Base-by-base conservation (phyloP, 2,797 vertebrate genomes). In the Scleropages formosus region DNA sequence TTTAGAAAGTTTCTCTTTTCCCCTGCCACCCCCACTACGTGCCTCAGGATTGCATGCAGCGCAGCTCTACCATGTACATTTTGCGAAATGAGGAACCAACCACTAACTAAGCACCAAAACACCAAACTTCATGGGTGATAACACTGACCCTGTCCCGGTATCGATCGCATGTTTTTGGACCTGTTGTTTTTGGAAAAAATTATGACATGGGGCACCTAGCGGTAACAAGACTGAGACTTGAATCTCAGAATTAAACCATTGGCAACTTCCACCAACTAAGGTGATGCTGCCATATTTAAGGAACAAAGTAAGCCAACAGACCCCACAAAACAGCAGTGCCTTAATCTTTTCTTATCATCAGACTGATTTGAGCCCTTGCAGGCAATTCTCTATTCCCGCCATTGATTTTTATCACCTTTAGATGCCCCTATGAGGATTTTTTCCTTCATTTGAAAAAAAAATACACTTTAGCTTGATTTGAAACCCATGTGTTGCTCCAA, bases 271-370 rank as follows among this genome's bases (percentile, higher is more conserved):
- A 77, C 83, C 83, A 83, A 80, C 81, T 77, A 78, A 79, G 77
- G 86, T 86, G 83, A 85, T 81, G 75, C 71, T 82, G 82, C 88
- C 85, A 88, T 88, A 88, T 86, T 88, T 87, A 71, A 73, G 66
- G 77, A 27, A 51, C 61, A 56, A 59, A 69, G 53, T n/a, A 79
- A 24, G 74, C 26, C 74, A 66, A 75, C 62, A 84, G 79, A 87
- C 85, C 85, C 85, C 88, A 88, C 86, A 89, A 88, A 87, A 84
- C 79, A 86, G 82, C 81, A 79, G 87, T 84, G 77, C 82, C 91
- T 94, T 92, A 90, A 93, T 94, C 93, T 92, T 90, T 81, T 78
- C 89, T 91, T 93, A 94, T 95, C 94, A 93, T 59, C 69, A 83
- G 85, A 91, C 89, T 90, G 86, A 87, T 92, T 88, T 88, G 88